Evolutionary conservation across 1,140 invertebrate species (phyloP).

Genomic region (Apis dorsata): DNA sequence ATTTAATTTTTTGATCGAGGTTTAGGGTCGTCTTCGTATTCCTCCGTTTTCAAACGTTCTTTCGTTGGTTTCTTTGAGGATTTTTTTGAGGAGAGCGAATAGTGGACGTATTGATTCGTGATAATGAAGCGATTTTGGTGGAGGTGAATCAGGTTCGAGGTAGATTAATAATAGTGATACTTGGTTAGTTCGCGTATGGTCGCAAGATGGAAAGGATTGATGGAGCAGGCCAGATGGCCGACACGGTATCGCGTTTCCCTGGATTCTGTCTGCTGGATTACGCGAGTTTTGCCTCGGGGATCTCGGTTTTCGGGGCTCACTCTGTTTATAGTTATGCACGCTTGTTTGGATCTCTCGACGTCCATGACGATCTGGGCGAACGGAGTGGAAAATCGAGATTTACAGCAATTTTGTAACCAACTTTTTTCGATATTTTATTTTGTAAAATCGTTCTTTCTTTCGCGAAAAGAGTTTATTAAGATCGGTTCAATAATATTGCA

Average conservation of each 20-base stretch:
- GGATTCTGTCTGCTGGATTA: slow-evolving; percentile 2
- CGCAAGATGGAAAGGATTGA: not conserved
- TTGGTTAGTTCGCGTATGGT: not conserved
- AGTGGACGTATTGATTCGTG: no score
- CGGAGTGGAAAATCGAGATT: not conserved
- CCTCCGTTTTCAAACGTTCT: no score
- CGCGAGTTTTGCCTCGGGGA: not conserved
- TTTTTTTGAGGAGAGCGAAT: no score
- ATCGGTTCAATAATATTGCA: no score
- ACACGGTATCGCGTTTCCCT: slow-evolving; percentile 13
- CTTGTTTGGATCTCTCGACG: not conserved
- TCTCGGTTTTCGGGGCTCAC: not conserved
- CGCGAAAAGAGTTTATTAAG: not conserved
- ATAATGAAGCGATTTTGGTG: no score
- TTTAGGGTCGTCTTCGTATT: no score
- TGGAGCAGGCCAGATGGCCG: slow-evolving; percentile 1
- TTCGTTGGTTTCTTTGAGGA: no score
- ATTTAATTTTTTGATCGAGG: no score
- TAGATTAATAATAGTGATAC: not conserved
- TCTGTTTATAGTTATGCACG: slow-evolving; percentile 21
- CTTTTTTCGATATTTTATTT: not conserved
- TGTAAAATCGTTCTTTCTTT: not conserved
- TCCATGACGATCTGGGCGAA: not conserved
- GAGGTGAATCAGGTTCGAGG: no score
- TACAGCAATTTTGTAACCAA: not conserved